Base-by-base conservation (phyloP, 2,888 invertebrate genomes). In the Drosophila fungiperda region DNA sequence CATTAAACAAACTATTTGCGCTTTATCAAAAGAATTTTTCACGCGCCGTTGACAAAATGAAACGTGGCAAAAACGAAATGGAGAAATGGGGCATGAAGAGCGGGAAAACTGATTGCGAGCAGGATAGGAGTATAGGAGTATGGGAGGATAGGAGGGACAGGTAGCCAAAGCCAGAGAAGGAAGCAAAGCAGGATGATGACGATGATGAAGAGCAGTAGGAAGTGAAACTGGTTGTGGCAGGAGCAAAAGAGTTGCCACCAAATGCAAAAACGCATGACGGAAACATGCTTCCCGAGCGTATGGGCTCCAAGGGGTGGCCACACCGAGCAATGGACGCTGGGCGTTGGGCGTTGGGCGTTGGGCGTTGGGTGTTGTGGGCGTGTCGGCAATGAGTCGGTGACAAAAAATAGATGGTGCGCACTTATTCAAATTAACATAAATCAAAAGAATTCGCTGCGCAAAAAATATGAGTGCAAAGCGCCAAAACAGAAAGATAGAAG, bases 351-450 rank as follows among this genome's bases (percentile, higher is more conserved):
- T 11, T 53, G 7, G 50, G n/a, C 7, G 2, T 11, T 23, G 26
- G 15, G 48, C 2, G 17, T 11, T 53, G 7, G 50, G n/a, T 9
- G 2, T 11, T 23, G 23, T 26, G 9, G 26, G 5, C 20, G 5
- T 32, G 36, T 6, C 58, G 57, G 73, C 61, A 76, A 82, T 63
- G 77, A 68, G 77, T 66, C 71, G 68, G 71, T 60, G 78, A 75
- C 82, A 70, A 66, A 80, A 83, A 82, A 78, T 82, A 74, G 70
- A 84, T 85, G 82, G 74, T 65, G 86, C 73, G 80, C 83, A 79
- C 87, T 90, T 86, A 90, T 90, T 87, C 87, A 87, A 90, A 90
- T 90, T 89, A 90, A 86, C 87, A 91, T 90, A 87, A 90, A 90
- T 90, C 91, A 91, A 83, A 90, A 89, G 87, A 86, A 85, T 82